Evolutionary conservation across 2,113 vertebrate genomes (phyloP).

Genomic region (Grallaria varia): DNA sequence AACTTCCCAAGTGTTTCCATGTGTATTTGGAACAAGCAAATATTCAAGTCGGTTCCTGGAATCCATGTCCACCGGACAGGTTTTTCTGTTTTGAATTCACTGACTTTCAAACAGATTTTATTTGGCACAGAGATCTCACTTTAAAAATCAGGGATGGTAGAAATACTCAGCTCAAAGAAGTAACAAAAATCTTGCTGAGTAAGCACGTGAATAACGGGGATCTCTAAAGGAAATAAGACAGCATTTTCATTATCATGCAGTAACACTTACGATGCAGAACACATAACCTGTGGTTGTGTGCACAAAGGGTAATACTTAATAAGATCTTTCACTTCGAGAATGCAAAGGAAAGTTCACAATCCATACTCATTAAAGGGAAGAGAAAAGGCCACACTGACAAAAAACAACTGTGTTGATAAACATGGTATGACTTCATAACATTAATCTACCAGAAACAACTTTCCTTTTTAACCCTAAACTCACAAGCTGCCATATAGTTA

Average conservation of each 20-base stretch:
- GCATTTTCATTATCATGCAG: neutral
- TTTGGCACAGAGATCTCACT: neutral
- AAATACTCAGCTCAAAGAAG: neutral
- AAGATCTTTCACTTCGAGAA: neutral
- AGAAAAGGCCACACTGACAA: neutral
- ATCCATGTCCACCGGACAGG: neutral
- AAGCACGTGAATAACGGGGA: neutral
- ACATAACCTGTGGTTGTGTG: neutral
- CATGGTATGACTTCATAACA: neutral
- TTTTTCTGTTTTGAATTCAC: neutral
- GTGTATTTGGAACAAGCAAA: neutral
- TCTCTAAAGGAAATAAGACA: neutral
- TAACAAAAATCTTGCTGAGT: neutral
- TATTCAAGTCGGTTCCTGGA: neutral
- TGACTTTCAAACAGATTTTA: neutral
- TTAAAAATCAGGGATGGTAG: neutral
- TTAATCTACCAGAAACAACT: neutral
- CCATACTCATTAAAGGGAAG: neutral
- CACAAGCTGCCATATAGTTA: neutral
- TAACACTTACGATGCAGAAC: neutral
- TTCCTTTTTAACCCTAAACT: neutral
- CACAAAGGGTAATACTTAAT: neutral
- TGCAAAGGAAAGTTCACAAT: neutral
- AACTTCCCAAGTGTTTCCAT: neutral
- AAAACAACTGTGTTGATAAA: neutral